Conservation (phyloP, 2,113 vertebrate genomes). For the Labeo catla region DNA sequence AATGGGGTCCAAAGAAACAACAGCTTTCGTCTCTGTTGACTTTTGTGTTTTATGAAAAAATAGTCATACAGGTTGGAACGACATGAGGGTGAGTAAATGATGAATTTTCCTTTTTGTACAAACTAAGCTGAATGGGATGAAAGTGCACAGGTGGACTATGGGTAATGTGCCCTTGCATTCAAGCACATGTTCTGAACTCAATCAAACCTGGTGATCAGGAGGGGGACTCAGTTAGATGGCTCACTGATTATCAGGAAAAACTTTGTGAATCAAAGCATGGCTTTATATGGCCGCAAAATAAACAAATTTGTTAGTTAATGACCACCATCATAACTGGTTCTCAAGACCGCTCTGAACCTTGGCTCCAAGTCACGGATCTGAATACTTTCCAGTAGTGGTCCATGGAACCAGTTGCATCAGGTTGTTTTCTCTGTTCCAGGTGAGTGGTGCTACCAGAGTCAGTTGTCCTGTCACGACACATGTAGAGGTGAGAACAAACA, state of each 20-base stretch:
- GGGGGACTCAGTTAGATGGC: slow-evolving; percentile 17
- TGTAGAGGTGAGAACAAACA: slow-evolving; percentile 70
- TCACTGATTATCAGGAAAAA: slow-evolving; percentile 40
- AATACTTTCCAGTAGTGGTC: slow-evolving; percentile 25
- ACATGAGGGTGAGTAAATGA: background rate
- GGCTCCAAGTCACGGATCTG: slow-evolving; percentile 2
- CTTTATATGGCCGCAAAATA: slow-evolving; percentile 30
- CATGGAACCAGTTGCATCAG: background rate
- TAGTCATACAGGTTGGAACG: background rate
- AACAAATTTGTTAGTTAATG: slow-evolving; percentile 42
- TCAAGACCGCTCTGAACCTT: slow-evolving; percentile 15
- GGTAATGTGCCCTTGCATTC: background rate
- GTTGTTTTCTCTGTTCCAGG: slow-evolving; percentile 63
- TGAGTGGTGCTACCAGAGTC: slow-evolving; percentile 78
- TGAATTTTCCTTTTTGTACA: background rate
- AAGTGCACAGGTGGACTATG: slow-evolving; percentile 5
- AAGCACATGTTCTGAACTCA: slow-evolving; percentile 9
- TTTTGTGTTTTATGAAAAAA: background rate
- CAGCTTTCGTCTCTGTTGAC: background rate
- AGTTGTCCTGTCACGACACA: slow-evolving; percentile 67
- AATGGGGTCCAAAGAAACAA: background rate
- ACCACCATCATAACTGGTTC: slow-evolving; percentile 24
- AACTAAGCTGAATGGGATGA: background rate
- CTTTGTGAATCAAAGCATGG: slow-evolving; percentile 34
- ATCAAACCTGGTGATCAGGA: slow-evolving; percentile 29